Base-by-base conservation (phyloP, 2,113 vertebrate genomes). In the Gobius niger region DNA sequence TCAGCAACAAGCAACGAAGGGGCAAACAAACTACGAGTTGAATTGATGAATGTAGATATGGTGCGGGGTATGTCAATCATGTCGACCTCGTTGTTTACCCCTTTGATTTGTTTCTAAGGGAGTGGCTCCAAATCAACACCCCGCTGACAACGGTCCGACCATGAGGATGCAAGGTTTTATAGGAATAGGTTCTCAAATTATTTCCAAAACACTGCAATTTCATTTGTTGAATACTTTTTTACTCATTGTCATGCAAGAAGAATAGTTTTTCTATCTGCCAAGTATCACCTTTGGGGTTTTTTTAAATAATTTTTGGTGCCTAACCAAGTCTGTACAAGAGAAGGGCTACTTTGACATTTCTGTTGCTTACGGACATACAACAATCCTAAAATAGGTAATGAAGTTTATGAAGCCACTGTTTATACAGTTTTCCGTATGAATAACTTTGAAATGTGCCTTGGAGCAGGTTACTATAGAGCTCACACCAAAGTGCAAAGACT, bases 401-500 rank as follows among this genome's bases (percentile, higher is more conserved):
- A 46, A 56, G 42, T 61, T 68, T 40, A 34, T 62, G 46, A 54
- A 53, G 51, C 56, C 40, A 14, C 18, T 50, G 14, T 65, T n/a
- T 44, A 50, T 63, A 1, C 52, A 57, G 44, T 53, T 67, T 50
- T 53, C 44, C 19, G 16, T 63, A 34, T 5, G 65, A 47, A 24
- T 42, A 44, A 14, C 68, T 70, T 73, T 76, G 44, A 44, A 74
- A 77, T 18, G 18, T 59, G 70, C 68, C 79, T 60, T 7, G 44
- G 14, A 59, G 63, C 57, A 52, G 67, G 65, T 46, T 75, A 57
- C 54, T 57, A 1, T 40, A 57, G 54, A 82, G 67, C 70, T 72
- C 57, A 77, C 71, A 85, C 85, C 87, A 87, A 89, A 89, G 81
- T 88, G 79, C 88, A 88, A 12, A 57, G 73, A 78, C 63, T 54